Percentiles rank a stretch among this genome's conserved stretches.
These are phyloP conservation scores for Ciona savignyi DNA, from an alignment of 23 tunicate genomes.

Conservation along the genomic window DNA sequence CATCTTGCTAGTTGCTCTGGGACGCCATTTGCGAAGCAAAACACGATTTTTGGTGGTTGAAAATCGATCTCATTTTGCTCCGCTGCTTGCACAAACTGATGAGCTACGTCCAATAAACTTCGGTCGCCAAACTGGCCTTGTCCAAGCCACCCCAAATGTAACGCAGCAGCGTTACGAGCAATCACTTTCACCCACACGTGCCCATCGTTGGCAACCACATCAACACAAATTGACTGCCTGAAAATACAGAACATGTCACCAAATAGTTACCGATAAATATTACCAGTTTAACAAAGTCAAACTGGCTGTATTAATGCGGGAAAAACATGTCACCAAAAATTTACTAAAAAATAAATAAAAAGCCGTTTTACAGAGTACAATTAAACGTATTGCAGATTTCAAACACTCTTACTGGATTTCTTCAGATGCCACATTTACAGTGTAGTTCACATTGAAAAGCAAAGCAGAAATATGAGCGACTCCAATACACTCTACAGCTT, in stretches of 20 bases:
- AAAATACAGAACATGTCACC: no score
- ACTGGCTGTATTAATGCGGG: no score
- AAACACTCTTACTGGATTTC: slow-evolving; percentile 2
- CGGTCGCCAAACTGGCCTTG: slow-evolving; percentile 74
- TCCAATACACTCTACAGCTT: slow-evolving; percentile 11
- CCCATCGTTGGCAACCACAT: slow-evolving; percentile 57
- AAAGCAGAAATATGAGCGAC: slow-evolving; percentile 13
- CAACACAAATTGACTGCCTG: slow-evolving; percentile 49
- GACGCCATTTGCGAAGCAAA: slow-evolving; percentile 61
- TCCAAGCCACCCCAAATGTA: slow-evolving; percentile 35
- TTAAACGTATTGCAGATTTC: background rate
- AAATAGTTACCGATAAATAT: no score
- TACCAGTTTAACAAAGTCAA: no score
- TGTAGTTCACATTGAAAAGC: slow-evolving; percentile 1
- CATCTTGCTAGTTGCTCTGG: slow-evolving; percentile 32
- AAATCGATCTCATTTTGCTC: slow-evolving; percentile 32
- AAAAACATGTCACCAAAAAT: no score
- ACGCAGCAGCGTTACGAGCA: slow-evolving; percentile 60
- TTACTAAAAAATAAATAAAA: no score
- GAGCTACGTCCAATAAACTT: slow-evolving; percentile 47
- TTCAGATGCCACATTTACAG: slow-evolving; percentile 1
- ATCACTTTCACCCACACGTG: slow-evolving; percentile 61
- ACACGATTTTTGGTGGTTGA: slow-evolving; percentile 34
- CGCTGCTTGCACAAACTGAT: slow-evolving; percentile 29
- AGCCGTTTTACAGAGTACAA: no score